phyloP scores from a whole-genome alignment of 2,113 vertebrate genomes.

The Cyrtonyx montezumae region DNA sequence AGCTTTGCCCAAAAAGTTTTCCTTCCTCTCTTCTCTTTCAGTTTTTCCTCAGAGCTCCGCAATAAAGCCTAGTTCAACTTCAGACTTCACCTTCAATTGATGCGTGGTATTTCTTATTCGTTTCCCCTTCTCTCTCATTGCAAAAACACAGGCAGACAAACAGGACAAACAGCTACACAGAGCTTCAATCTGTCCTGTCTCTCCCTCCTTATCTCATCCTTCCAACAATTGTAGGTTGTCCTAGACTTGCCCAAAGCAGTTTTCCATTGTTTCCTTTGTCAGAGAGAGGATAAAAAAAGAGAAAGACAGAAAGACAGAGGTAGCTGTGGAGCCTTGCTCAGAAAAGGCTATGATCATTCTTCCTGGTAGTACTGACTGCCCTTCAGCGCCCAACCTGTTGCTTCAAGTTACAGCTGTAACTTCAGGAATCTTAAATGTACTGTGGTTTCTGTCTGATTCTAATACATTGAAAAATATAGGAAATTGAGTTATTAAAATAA shows the following conservation, averaged over 20 bases:
- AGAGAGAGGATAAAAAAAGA: not conserved
- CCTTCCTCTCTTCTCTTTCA: not conserved
- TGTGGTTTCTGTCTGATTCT: not conserved
- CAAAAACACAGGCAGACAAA: not conserved
- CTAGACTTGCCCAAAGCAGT: not conserved
- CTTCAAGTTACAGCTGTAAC: not conserved
- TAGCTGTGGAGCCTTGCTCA: not conserved
- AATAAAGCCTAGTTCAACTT: not conserved
- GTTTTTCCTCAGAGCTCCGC: not conserved
- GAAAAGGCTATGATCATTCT: not conserved
- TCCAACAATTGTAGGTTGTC: not conserved
- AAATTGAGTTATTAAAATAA: not conserved
- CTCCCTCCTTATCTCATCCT: not conserved
- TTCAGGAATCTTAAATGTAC: not conserved
- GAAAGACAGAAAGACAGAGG: not conserved
- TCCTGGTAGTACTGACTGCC: not conserved
- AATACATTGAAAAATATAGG: not conserved
- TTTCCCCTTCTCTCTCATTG: not conserved
- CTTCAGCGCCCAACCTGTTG: not conserved
- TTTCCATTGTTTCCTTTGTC: not conserved
- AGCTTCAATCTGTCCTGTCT: not conserved
- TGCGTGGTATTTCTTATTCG: not conserved
- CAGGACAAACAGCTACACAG: not conserved
- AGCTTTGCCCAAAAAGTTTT: not conserved
- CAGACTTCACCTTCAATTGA: not conserved